Conservation (phyloP, 2,797 vertebrate species). For the Todus mexicanus region DNA sequence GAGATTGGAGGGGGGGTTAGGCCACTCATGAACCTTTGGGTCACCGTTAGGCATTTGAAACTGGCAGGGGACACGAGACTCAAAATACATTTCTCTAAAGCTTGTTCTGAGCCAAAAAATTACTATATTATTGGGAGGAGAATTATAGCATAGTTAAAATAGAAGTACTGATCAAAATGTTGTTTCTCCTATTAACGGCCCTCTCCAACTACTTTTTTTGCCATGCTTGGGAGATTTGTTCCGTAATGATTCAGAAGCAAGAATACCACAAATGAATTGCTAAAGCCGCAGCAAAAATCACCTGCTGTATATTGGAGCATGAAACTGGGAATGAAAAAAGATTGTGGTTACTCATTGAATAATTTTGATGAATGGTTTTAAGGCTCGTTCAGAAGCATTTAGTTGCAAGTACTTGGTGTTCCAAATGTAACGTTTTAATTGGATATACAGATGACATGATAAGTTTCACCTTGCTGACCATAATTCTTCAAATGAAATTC, state of each 20-base stretch:
- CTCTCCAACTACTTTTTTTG: background rate
- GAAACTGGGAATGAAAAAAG: slow-evolving; percentile 9
- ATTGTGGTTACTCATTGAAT: slow-evolving; percentile 38
- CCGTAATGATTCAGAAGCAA: background rate
- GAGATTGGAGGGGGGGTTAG: fast-evolving
- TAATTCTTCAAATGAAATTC: slow-evolving; percentile 20
- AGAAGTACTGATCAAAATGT: background rate
- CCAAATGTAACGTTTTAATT: slow-evolving; percentile 11
- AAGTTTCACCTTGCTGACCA: slow-evolving; percentile 32
- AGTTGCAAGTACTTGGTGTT: slow-evolving; percentile 3
- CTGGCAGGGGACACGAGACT: background rate
- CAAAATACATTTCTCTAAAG: background rate
- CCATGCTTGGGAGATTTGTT: background rate
- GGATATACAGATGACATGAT: slow-evolving; percentile 6
- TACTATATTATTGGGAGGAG: background rate
- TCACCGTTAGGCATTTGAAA: background rate
- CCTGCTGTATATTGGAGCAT: background rate
- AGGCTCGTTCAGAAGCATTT: background rate
- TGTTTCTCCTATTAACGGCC: background rate
- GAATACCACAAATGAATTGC: slow-evolving; percentile 28
- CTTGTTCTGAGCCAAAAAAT: background rate
- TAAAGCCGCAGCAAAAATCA: background rate
- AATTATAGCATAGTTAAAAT: background rate
- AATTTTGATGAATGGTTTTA: slow-evolving; percentile 50
- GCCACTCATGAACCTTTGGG: background rate